phyloP scores from a whole-genome alignment of 2,113 vertebrate genomes.

The Chloroceryle aenea region DNA sequence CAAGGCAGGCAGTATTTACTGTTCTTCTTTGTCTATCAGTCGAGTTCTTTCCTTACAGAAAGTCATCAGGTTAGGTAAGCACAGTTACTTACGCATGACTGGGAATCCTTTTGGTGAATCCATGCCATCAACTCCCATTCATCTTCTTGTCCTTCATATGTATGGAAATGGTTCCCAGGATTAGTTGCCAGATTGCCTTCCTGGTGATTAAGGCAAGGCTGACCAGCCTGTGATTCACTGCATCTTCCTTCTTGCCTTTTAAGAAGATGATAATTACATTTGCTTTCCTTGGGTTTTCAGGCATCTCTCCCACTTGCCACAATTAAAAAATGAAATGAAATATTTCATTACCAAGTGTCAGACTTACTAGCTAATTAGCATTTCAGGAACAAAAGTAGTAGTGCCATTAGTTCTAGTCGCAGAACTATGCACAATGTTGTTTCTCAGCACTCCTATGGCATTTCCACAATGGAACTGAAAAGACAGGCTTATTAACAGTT shows the following conservation, averaged over 20 bases:
- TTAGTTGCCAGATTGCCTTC: neutral
- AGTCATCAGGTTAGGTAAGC: neutral
- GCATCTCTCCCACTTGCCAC: neutral
- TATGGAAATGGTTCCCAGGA: neutral
- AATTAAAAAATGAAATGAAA: constrained; percentile 47
- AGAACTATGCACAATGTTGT: neutral
- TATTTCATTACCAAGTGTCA: constrained; percentile 64
- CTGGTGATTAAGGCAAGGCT: neutral
- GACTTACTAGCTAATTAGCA: constrained; percentile 68
- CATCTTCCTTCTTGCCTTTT: neutral
- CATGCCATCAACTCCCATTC: neutral
- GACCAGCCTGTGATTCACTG: neutral
- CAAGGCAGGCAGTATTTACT: neutral
- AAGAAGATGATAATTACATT: neutral
- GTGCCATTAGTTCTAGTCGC: neutral
- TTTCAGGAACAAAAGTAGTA: constrained; percentile 10
- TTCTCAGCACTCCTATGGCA: neutral
- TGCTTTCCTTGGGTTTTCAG: neutral
- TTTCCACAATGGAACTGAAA: neutral
- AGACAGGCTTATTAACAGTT: neutral
- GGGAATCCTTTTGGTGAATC: neutral
- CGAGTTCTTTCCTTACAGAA: neutral
- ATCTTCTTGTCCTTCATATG: neutral
- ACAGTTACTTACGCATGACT: neutral
- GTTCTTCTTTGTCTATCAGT: neutral